Evolutionary conservation across 2,113 vertebrate species (phyloP).

Genomic region (Pelmatolapia mariae): DNA sequence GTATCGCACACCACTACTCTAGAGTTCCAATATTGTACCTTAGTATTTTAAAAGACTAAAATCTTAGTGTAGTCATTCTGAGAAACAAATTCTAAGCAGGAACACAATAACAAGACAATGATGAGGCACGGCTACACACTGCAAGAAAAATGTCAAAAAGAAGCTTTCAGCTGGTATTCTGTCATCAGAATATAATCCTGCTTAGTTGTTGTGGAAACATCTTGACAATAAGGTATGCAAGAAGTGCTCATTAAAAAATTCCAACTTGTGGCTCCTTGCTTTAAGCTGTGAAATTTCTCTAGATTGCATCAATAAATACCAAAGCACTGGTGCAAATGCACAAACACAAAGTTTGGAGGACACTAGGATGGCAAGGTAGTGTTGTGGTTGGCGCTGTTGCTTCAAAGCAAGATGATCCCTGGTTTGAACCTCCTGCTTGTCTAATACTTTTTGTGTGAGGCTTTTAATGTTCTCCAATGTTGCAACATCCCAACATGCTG

Average conservation of each 20-base stretch:
- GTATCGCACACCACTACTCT: neutral
- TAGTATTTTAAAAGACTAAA: neutral
- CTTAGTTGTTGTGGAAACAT: neutral
- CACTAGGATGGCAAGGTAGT: too few relatives aligned
- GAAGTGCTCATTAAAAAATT: neutral
- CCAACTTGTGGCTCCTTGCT: neutral
- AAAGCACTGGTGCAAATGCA: neutral
- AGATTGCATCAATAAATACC: neutral
- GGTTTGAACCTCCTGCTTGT: neutral
- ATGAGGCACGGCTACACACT: neutral
- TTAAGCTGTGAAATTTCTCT: neutral
- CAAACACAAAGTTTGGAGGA: too few relatives aligned
- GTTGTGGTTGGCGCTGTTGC: accelerated
- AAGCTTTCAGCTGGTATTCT: neutral
- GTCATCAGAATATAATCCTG: neutral
- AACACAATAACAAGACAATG: neutral
- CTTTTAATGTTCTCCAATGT: neutral
- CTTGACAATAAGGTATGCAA: neutral
- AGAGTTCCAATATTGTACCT: neutral
- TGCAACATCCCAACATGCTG: neutral
- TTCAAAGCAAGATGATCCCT: neutral
- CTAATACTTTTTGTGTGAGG: neutral
- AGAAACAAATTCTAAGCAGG: accelerated
- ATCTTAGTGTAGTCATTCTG: neutral
- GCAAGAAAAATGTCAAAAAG: accelerated